These are phyloP conservation scores for Salminus brasiliensis DNA, from an alignment of 2,113 vertebrate species.

Conservation along the genomic window DNA sequence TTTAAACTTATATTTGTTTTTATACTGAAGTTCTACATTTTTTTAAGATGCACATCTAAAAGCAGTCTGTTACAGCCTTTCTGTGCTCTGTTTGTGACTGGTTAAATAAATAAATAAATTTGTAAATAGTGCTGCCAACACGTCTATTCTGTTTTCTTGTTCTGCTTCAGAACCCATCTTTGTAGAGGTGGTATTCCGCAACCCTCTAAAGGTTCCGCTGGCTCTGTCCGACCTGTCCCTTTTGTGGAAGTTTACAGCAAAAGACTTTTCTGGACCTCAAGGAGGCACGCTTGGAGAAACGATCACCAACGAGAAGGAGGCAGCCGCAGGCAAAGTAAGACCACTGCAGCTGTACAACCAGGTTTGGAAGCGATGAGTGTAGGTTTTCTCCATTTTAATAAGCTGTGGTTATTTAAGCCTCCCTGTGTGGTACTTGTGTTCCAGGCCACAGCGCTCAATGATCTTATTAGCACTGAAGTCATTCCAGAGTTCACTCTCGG, in stretches of 20 bases:
- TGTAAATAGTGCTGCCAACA: background rate
- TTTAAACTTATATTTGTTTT: too few relatives aligned
- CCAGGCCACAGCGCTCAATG: conserved; percentile 72
- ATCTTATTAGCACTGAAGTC: conserved; percentile 86
- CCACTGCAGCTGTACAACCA: background rate
- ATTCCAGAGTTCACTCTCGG: conserved; percentile 89
- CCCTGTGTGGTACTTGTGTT: conserved; percentile 40
- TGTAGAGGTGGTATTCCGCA: conserved; percentile 92
- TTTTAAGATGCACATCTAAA: too few relatives aligned
- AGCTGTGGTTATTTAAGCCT: background rate
- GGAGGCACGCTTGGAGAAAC: conserved; percentile 71
- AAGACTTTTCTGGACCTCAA: conserved; percentile 70
- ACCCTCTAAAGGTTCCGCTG: conserved; percentile 92
- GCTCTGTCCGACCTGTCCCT: conserved; percentile 87
- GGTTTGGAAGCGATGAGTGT: background rate
- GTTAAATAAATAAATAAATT: too few relatives aligned
- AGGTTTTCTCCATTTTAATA: background rate
- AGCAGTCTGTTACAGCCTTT: background rate
- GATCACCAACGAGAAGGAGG: conserved; percentile 80
- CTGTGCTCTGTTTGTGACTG: background rate
- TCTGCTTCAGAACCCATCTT: conserved; percentile 85
- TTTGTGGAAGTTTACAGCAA: conserved; percentile 90
- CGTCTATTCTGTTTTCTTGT: background rate
- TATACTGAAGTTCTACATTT: too few relatives aligned
- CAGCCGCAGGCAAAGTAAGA: conserved; percentile 30